phyloP scores from a whole-genome alignment of 2,113 vertebrate species.

The Struthio camelus region DNA sequence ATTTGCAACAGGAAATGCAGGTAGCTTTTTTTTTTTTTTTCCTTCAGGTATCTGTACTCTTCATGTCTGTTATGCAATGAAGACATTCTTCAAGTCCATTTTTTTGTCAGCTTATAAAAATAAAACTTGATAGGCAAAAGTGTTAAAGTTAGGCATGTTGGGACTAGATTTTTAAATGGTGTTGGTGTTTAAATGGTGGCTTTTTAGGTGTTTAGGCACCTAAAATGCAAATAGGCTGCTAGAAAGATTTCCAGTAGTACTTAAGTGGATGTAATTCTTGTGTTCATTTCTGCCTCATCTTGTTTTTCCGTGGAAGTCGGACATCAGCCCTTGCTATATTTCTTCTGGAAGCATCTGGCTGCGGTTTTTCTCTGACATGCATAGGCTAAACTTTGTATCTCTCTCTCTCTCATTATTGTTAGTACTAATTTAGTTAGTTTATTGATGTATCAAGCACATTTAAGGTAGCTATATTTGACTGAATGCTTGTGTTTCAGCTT shows the following conservation, averaged over 20 bases:
- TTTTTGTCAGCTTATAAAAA: neutral
- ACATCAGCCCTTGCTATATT: neutral
- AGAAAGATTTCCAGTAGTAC: neutral
- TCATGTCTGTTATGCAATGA: neutral
- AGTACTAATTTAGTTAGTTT: neutral
- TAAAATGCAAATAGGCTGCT: neutral
- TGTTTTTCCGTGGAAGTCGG: neutral
- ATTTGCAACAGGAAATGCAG: neutral
- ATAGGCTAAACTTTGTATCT: neutral
- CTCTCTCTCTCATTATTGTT: neutral
- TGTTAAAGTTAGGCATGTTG: neutral
- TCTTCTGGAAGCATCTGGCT: neutral
- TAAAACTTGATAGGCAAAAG: neutral
- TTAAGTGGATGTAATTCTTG: neutral
- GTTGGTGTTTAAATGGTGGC: no score
- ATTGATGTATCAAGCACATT: neutral
- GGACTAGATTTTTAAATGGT: neutral
- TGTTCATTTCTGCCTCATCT: neutral
- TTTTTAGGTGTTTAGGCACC: neutral
- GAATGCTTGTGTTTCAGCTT: neutral
- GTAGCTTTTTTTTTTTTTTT: neutral
- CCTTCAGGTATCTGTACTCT: neutral
- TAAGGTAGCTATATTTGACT: neutral
- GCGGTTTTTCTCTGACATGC: rapidly evolving
- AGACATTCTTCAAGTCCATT: rapidly evolving